Base-by-base conservation (phyloP, 1,140 invertebrate genomes). In the Rhopalosiphum padi region DNA sequence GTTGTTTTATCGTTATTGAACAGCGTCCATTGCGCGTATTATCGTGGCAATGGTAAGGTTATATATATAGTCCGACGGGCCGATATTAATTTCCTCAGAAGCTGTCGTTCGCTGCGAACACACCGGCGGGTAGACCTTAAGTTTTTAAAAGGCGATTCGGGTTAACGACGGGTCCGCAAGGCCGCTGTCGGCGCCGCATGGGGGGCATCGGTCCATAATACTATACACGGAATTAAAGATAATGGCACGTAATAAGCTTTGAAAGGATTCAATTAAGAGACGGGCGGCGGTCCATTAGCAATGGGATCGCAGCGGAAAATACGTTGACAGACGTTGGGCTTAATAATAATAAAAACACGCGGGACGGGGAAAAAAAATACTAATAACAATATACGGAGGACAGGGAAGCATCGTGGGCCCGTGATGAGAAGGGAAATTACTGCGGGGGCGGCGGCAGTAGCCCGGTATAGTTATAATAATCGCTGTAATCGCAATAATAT, bases 191-290 rank as follows among this genome's bases (percentile, higher is more conserved):
- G 85, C 46, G 46, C 46, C 86, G 43, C 43, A 46, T 15, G 46
- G 37, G 83, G 83, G 37, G 77, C 22, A 37, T 37, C 77, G 21
- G 77, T 37, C 77, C 35, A 83, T 37, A 83, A 35, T 82, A 82
- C 60, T 77, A n/a, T 77, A 77, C 60, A 85, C 23, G 48, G 82
- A 93, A 93, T 85, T 91, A 86, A 93, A 55, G 91, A 93, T 93
- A 93, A 93, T 93, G 91, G 91, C 77, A 48, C 91, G 91, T 86
- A 55, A 86, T 93, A 93, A 93, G 91, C 91, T 11, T 41, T 86
- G 91, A 86, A 93, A 86, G 91, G 91, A 93, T 93, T 93, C 91
- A 86, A 93, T 93, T 93, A 93, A 93, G 46, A 93, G 91, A 51
- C 91, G 51, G 48, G 35, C 77, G 90, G 48, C 48, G 91, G 91